Percentiles rank a stretch among this genome's conserved stretches.
Evolutionary conservation across 2,888 invertebrate species (phyloP).

Genomic region (Epistrophe eligans): DNA sequence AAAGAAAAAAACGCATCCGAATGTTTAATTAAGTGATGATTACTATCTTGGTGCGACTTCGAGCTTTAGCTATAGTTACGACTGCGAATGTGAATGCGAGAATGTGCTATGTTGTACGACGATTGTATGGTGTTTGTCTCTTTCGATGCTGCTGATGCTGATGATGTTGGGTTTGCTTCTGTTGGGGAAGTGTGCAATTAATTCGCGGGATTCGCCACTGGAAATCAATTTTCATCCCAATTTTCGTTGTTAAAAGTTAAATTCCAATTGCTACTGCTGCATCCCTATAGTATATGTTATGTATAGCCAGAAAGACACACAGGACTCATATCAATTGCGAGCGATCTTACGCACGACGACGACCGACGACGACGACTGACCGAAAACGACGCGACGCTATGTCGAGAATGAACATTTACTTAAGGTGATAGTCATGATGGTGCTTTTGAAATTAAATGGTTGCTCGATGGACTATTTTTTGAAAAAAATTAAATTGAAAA

Average conservation of each 20-base stretch:
- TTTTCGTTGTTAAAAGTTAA: conserved; percentile 74
- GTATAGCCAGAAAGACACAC: background rate
- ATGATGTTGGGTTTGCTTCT: conserved; percentile 22
- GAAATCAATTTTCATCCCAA: conserved; percentile 75
- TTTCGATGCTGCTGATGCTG: background rate
- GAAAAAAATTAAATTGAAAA: background rate
- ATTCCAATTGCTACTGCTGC: conserved; percentile 71
- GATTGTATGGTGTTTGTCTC: conserved; percentile 1
- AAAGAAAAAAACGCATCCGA: conserved; percentile 55
- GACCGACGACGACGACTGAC: background rate
- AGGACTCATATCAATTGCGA: conserved; percentile 49
- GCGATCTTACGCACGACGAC: conserved; percentile 67
- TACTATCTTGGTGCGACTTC: conserved; percentile 61
- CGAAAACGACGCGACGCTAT: background rate
- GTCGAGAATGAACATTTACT: background rate
- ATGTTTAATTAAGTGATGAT: conserved; percentile 76
- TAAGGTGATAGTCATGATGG: background rate
- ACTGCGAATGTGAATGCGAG: conserved; percentile 64
- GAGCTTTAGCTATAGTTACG: background rate
- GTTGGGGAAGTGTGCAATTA: conserved; percentile 70
- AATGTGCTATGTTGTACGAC: conserved; percentile 39
- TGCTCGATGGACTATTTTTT: background rate
- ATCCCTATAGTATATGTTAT: background rate
- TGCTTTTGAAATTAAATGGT: background rate
- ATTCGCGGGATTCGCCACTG: conserved; percentile 72